These are phyloP conservation scores for Dreissena polymorpha DNA, from an alignment of 1,140 invertebrate species.

Conservation along the genomic window DNA sequence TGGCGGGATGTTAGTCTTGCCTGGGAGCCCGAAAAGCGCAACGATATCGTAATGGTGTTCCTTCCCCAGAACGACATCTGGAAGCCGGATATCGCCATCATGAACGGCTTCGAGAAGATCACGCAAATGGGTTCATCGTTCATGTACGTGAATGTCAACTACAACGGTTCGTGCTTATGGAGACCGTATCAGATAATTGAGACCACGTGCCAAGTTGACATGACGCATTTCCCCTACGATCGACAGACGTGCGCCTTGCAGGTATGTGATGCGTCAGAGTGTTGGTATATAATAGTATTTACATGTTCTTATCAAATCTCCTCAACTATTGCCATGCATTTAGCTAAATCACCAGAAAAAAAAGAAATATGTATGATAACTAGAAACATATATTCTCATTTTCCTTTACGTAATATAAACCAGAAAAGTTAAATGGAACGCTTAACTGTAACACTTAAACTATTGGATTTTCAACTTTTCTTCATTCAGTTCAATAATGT, in stretches of 20 bases:
- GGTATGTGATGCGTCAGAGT: constrained; percentile 5
- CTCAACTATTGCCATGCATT: too few species aligned
- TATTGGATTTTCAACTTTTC: too few species aligned
- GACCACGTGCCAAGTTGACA: constrained; percentile 36
- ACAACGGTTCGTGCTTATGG: constrained; percentile 38
- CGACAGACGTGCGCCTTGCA: constrained; percentile 30
- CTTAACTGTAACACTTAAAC: too few species aligned
- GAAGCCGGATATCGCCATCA: constrained; percentile 44
- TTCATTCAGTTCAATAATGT: too few species aligned
- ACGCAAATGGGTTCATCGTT: constrained; percentile 29
- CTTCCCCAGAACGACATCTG: constrained; percentile 44
- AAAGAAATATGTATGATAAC: too few species aligned
- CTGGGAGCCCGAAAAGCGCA: constrained; percentile 40
- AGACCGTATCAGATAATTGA: constrained; percentile 45
- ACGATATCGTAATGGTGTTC: neutral
- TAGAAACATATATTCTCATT: too few species aligned
- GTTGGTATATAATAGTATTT: neutral
- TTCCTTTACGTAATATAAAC: too few species aligned
- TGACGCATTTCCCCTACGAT: constrained; percentile 45
- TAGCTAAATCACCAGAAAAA: too few species aligned
- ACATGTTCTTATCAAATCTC: too few species aligned
- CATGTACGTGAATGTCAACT: constrained; percentile 38
- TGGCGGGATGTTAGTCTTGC: constrained; percentile 21
- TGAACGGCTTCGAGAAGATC: constrained; percentile 31
- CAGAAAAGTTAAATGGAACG: too few species aligned